phyloP scores from a whole-genome alignment of 2,113 vertebrate genomes.

The Ciconia boyciana region DNA sequence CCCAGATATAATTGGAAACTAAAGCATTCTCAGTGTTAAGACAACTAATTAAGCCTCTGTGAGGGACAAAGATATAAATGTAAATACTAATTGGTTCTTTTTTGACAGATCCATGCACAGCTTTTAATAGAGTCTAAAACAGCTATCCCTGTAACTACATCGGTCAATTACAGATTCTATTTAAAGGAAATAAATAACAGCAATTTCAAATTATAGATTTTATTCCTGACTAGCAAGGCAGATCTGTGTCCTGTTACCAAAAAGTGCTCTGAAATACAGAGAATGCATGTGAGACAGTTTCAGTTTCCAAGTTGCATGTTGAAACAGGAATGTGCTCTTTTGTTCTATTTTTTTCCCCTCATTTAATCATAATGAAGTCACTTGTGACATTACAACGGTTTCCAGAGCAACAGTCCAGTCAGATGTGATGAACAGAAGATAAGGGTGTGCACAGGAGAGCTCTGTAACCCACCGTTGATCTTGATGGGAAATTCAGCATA shows the following conservation, averaged over 20 bases:
- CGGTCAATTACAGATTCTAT: not conserved
- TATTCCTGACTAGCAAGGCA: not conserved
- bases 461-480: not conserved
- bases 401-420: conserved; percentile 62
- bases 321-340: conserved; percentile 58
- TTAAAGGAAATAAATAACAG: not conserved
- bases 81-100: not conserved
- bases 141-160: not conserved
- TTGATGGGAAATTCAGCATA: not conserved
- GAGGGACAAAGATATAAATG: not conserved
- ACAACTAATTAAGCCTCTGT: not conserved
- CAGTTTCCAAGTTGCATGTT: conserved; percentile 46
- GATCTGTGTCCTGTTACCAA: not conserved
- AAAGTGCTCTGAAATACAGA: not conserved
- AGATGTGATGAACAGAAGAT: conserved; percentile 49
- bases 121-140: not conserved
- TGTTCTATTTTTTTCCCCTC: conserved; percentile 58
- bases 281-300: conserved; percentile 29
- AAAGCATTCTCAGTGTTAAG: not conserved
- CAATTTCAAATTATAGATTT: not conserved
- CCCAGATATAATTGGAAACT: not conserved
- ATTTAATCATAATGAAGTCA: conserved; percentile 69
- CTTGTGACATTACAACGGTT: conserved; percentile 25
- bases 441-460: not conserved
- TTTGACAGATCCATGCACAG: not conserved